Conservation (phyloP, 2,113 vertebrate species). For the Crotalus viridis region DNA sequence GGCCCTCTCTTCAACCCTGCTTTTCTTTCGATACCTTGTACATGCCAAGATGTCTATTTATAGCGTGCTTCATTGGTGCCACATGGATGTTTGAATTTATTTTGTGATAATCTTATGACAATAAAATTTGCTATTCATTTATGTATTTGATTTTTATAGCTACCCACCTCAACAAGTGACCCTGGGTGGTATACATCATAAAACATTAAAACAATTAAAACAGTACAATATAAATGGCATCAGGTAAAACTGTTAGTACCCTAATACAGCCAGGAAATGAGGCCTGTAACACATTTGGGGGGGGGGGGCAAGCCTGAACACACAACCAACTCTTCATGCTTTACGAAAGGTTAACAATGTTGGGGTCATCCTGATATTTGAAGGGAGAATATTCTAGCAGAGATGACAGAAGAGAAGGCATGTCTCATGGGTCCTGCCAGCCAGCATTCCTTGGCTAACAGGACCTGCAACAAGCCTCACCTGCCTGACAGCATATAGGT, state of each 20-base stretch:
- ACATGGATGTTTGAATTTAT: background rate
- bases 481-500: background rate
- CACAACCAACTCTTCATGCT: background rate
- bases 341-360: background rate
- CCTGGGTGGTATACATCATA: background rate
- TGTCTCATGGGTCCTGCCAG: background rate
- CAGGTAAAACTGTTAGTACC: background rate
- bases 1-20: background rate
- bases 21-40: background rate
- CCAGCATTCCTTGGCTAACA: background rate
- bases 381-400: background rate
- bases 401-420: background rate
- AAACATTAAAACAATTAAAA: background rate
- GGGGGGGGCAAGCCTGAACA: too few species aligned
- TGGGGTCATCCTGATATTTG: background rate
- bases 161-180: background rate
- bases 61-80: background rate
- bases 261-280: background rate
- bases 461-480: background rate
- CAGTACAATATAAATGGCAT: background rate
- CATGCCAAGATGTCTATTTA: background rate
- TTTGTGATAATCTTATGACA: background rate
- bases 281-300: background rate
- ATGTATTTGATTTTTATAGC: background rate
- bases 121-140: background rate